These are phyloP conservation scores for Dermolepida albohirtum DNA, from an alignment of 2,888 invertebrate species.

Conservation along the genomic window DNA sequence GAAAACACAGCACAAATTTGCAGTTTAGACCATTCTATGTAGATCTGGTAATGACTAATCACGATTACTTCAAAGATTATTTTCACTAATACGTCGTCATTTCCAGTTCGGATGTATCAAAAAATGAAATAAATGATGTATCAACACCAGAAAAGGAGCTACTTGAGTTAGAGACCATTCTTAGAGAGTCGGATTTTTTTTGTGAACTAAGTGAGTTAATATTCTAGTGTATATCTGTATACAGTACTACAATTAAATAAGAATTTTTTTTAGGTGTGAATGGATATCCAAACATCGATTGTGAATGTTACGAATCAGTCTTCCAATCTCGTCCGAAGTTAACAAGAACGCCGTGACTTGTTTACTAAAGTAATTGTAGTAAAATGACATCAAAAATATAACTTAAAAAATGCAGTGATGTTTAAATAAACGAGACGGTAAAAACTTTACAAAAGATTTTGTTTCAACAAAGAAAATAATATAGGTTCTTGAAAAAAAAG, in stretches of 20 bases:
- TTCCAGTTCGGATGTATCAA: background rate
- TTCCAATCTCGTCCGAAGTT: slow-evolving; percentile 52
- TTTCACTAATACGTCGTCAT: background rate
- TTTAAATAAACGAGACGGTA: no score
- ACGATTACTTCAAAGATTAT: background rate
- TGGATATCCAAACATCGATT: slow-evolving; percentile 26
- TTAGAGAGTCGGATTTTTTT: background rate
- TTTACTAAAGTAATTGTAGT: slow-evolving; percentile 18
- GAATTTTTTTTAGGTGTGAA: slow-evolving; percentile 18
- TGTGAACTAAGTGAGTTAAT: slow-evolving; percentile 6
- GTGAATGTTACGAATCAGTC: slow-evolving; percentile 48
- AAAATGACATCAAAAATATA: background rate
- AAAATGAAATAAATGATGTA: background rate
- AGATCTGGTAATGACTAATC: no score
- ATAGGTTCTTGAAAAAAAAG: no score
- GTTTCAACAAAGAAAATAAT: no score
- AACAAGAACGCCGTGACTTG: slow-evolving; percentile 47
- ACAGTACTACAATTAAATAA: background rate
- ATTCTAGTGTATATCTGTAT: background rate
- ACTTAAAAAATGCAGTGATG: no score
- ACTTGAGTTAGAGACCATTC: background rate
- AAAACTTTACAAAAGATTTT: no score
- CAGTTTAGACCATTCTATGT: no score
- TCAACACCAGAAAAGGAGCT: slow-evolving; percentile 3
- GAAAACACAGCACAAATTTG: no score